Evolutionary conservation across 2,888 invertebrate genomes (phyloP), one percentile per base, ranked within the genome.

Genomic region (Erebia aethiops): DNA sequence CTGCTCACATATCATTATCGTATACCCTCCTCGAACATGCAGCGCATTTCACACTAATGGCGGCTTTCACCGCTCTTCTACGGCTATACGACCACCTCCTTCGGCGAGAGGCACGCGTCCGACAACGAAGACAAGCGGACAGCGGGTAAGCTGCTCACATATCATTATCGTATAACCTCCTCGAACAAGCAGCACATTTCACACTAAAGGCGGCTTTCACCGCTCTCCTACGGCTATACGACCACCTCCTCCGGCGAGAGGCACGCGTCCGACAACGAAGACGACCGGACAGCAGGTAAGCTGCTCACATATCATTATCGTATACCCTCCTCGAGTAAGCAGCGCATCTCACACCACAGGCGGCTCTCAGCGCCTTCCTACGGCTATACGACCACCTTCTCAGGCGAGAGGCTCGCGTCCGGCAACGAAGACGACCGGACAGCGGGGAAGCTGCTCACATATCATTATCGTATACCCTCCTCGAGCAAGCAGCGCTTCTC

Each of bases 401-500:
- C 93, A 51, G 94, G 94, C 71, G 94, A 94, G 81, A 82, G 94
- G n/a, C 93, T 93, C 84, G 92, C 92, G 74, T 92, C 92, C 75
- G 93, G 93, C 77, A 93, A 89, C 79, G 94, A 94, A 84, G 94
- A 94, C 73, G 93, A 93, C 49, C 88, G 93, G 78, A 86, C 90
- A 76, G 84, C 80, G 75, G 85, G 87, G 82, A 26, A 71, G 77
- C 74, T 14, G 1, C 26, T 16, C 10, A 43, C 51, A 51, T 13
- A n/a, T n/a, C n/a, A n/a, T n/a, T n/a, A n/a, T n/a, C n/a, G n/a
- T n/a, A 43, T 43, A 10, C 87, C 68, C 88, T 92, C 88, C 80
- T 94, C 72, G 98, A 97, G 89, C 97, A 96, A 97, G 89, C 97
- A 95, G 86, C 96, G 98, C 84, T 97, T 98, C 88, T 98, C 98